These are phyloP conservation scores for Chloropsis cyanopogon DNA, from an alignment of 2,113 vertebrate species.

Conservation along the genomic window DNA sequence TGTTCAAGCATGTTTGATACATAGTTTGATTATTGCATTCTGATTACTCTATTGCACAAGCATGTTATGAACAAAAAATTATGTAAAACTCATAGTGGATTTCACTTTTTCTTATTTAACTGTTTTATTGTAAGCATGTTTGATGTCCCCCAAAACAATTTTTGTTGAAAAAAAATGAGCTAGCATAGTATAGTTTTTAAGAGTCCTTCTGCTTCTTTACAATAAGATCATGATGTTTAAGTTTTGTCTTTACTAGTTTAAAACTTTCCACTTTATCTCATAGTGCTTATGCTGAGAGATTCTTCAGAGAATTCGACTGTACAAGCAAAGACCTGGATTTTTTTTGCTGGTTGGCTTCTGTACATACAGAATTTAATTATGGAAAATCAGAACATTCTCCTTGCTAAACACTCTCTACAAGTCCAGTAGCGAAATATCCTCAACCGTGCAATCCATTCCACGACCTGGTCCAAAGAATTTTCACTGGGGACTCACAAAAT, in stretches of 20 bases:
- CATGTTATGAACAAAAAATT: neutral
- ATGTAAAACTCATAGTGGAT: neutral
- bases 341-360: neutral
- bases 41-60: neutral
- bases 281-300: neutral
- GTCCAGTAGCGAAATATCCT: neutral
- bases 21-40: neutral
- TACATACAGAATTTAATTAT: neutral
- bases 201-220: neutral
- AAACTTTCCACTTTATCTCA: neutral
- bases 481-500: neutral
- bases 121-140: neutral
- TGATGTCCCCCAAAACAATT: neutral
- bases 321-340: neutral
- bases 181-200: neutral
- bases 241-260: neutral
- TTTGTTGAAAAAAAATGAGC: neutral
- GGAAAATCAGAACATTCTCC: neutral
- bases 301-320: neutral
- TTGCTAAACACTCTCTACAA: neutral
- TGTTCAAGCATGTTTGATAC: neutral
- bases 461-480: neutral
- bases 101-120: constrained; percentile 32
- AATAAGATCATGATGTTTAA: neutral
- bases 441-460: neutral